phyloP scores from a whole-genome alignment of 2,113 vertebrate genomes.

The Marcusenius ussheri region DNA sequence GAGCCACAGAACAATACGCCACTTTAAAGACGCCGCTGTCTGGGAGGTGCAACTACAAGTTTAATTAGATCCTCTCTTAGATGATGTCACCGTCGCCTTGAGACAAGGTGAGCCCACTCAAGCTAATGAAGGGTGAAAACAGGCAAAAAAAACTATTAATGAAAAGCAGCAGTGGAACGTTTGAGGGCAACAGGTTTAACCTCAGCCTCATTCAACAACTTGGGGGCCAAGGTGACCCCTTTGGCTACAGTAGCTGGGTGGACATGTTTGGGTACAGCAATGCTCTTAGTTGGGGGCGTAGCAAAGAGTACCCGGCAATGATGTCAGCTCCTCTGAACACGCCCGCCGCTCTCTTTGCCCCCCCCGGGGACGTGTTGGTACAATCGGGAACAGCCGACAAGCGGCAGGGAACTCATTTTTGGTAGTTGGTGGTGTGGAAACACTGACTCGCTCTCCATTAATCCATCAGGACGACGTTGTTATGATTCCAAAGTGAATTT shows the following conservation, averaged over 20 bases:
- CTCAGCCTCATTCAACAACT: neutral
- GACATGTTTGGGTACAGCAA: neutral
- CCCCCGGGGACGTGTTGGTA: neutral
- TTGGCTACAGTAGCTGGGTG: neutral
- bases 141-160: neutral
- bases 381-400: neutral
- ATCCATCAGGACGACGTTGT: neutral
- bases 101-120: neutral
- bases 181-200: neutral
- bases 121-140: neutral
- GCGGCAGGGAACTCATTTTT: neutral
- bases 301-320: neutral
- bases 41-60: neutral
- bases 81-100: neutral
- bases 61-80: constrained; percentile 4
- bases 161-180: neutral
- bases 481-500: neutral
- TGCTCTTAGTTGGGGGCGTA: neutral
- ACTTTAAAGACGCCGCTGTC: neutral
- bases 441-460: neutral
- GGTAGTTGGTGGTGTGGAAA: neutral
- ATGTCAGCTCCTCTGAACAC: constrained; percentile 12
- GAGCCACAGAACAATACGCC: neutral
- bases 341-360: neutral
- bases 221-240: neutral